Conservation (phyloP, 1,140 invertebrate species). For the Paraescarpia echinospica region DNA sequence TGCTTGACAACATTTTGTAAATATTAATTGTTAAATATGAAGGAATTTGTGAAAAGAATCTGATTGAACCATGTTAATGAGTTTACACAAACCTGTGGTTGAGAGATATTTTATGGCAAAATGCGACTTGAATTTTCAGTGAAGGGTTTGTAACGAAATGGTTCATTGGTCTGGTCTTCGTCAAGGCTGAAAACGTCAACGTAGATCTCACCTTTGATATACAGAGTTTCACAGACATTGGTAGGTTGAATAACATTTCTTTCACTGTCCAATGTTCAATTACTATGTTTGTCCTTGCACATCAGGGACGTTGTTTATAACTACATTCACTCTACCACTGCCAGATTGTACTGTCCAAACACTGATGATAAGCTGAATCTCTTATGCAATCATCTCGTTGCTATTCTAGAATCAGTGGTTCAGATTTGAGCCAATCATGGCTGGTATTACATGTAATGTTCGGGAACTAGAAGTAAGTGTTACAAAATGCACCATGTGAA, state of each 20-base stretch:
- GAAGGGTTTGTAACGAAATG: slow-evolving; percentile 74
- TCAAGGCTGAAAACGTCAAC: slow-evolving; percentile 79
- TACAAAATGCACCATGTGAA: too few relatives aligned
- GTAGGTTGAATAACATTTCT: slow-evolving; percentile 33
- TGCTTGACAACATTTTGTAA: not conserved
- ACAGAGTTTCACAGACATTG: slow-evolving; percentile 77
- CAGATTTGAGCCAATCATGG: too few relatives aligned
- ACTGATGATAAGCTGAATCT: not conserved
- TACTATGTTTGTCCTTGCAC: not conserved
- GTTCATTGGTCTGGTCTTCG: slow-evolving; percentile 94
- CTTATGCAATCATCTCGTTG: too few relatives aligned
- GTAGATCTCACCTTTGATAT: slow-evolving; percentile 93
- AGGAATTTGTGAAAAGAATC: not conserved
- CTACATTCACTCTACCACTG: not conserved
- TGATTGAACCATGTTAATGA: not conserved
- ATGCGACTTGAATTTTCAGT: slow-evolving; percentile 24
- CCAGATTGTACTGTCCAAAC: slow-evolving; percentile 2
- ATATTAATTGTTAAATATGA: not conserved
- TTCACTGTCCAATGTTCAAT: not conserved
- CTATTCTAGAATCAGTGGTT: too few relatives aligned
- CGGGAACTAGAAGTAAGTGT: not conserved
- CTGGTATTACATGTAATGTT: not conserved
- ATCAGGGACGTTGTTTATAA: too few relatives aligned
- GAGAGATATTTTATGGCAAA: not conserved
- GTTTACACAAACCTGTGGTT: not conserved